Conservation (phyloP, 2,113 vertebrate genomes). For the Nannospalax galili region DNA sequence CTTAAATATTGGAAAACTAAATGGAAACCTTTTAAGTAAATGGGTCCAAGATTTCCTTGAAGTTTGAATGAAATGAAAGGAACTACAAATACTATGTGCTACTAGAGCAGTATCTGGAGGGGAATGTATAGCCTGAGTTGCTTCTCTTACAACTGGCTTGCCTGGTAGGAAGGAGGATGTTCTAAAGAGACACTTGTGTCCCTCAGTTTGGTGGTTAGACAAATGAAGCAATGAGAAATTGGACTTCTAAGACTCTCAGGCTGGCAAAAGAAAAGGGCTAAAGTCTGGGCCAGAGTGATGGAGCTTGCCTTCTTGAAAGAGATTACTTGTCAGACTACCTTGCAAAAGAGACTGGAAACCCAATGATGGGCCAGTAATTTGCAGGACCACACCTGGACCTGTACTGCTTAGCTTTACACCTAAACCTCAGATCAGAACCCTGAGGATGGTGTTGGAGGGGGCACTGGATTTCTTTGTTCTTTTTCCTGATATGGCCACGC, state of each 20-base stretch:
- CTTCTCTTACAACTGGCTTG: not conserved
- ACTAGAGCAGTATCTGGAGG: not conserved
- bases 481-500: not conserved
- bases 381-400: not conserved
- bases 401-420: not conserved
- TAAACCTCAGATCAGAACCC: not conserved
- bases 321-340: not conserved
- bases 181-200: not conserved
- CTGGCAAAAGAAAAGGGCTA: not conserved
- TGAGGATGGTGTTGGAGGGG: not conserved
- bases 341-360: not conserved
- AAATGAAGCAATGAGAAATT: not conserved
- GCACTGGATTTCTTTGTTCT: too few relatives aligned
- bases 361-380: not conserved
- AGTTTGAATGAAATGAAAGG: not conserved
- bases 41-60: not conserved
- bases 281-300: too few relatives aligned
- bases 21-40: not conserved
- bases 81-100: not conserved
- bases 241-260: not conserved
- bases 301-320: not conserved
- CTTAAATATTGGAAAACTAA: slow-evolving; percentile 9
- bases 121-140: not conserved
- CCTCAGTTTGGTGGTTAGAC: not conserved
- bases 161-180: not conserved